A percentile compares a stretch with the other conserved stretches of the same genome.
These are phyloP conservation scores for Volucella bombylans DNA, from an alignment of 2,888 invertebrate genomes.

Conservation along the genomic window DNA sequence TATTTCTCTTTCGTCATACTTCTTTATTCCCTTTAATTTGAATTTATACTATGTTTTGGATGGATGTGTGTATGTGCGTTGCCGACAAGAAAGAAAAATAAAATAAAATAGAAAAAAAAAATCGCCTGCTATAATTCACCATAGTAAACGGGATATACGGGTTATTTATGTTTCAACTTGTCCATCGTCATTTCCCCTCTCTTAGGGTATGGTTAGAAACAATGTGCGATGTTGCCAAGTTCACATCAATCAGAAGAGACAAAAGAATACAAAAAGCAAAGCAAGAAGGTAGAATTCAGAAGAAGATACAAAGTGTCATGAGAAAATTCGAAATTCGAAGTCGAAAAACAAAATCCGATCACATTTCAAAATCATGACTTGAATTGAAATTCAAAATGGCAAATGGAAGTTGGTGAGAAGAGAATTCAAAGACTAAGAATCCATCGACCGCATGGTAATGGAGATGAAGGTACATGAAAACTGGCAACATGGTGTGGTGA, in stretches of 20 bases:
- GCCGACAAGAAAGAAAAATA: slow-evolving; percentile 26
- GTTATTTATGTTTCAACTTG: slow-evolving; percentile 63
- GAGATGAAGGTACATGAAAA: slow-evolving; percentile 20
- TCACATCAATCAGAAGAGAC: not conserved
- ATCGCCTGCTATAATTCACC: slow-evolving; percentile 36
- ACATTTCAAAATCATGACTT: no score
- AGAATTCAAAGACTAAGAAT: not conserved
- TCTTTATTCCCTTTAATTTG: slow-evolving; percentile 39
- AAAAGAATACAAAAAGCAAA: no score
- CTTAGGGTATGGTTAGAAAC: slow-evolving; percentile 27
- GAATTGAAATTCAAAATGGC: no score
- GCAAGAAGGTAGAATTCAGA: no score
- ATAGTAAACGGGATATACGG: slow-evolving; percentile 69
- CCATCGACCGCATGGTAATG: not conserved
- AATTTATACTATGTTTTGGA: slow-evolving; percentile 21
- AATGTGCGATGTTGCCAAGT: slow-evolving; percentile 57
- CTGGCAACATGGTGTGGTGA: slow-evolving; percentile 66
- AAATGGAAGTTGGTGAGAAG: not conserved
- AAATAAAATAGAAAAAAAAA: not conserved
- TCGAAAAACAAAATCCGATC: no score
- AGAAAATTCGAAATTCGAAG: no score
- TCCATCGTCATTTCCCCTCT: slow-evolving; percentile 63
- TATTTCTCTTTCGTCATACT: slow-evolving; percentile 65
- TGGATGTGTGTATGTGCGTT: slow-evolving; percentile 22
- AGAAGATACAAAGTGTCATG: no score